Evolutionary conservation across 2,113 vertebrate genomes (phyloP).

Genomic region (Etheostoma cragini): DNA sequence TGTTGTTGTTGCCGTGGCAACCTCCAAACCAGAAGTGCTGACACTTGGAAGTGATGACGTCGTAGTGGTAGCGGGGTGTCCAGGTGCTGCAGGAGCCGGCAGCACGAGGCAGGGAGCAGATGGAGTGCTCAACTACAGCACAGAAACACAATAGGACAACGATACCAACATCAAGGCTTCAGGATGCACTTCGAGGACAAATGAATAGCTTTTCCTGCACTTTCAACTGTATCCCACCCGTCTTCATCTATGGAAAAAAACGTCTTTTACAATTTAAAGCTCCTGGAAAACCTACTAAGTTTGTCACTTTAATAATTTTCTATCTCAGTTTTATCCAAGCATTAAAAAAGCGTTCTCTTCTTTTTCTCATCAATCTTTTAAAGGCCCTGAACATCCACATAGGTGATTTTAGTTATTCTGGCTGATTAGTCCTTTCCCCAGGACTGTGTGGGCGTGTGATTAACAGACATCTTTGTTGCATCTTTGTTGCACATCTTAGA

Average conservation of each 20-base stretch:
- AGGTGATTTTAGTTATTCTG: too few relatives aligned
- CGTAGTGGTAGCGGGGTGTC: slow-evolving; percentile 89
- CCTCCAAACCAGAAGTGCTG: slow-evolving; percentile 95
- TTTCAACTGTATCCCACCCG: not conserved
- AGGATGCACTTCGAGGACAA: not conserved
- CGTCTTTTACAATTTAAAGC: not conserved
- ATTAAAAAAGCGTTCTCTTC: too few relatives aligned
- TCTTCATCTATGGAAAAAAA: not conserved
- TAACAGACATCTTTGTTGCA: too few relatives aligned
- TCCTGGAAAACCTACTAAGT: not conserved
- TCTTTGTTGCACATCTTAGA: too few relatives aligned
- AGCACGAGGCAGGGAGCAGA: slow-evolving; percentile 90
- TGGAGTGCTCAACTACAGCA: slow-evolving; percentile 83
- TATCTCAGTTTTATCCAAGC: not conserved
- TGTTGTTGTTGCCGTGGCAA: slow-evolving; percentile 94
- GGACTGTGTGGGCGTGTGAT: too few relatives aligned
- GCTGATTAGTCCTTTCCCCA: too few relatives aligned
- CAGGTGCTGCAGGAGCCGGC: slow-evolving; percentile 89
- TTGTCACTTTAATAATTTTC: not conserved
- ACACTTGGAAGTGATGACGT: slow-evolving; percentile 87
- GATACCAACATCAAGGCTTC: not conserved
- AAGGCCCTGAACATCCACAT: too few relatives aligned
- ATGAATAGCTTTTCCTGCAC: not conserved
- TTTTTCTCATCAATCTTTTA: not conserved
- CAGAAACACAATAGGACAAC: not conserved